These are phyloP conservation scores for Cydia pomonella DNA, from an alignment of 1,140 invertebrate species.

Conservation along the genomic window DNA sequence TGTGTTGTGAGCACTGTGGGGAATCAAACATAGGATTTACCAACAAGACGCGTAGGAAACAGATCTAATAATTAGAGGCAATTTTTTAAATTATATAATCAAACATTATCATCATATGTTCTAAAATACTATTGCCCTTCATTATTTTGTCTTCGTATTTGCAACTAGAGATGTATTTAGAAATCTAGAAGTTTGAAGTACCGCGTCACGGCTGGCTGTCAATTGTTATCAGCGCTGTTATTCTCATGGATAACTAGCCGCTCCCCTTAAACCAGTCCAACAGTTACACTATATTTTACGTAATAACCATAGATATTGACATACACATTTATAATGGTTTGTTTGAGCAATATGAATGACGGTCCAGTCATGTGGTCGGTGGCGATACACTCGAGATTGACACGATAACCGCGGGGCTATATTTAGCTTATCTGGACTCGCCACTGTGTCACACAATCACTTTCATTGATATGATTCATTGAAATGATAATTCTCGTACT, in stretches of 20 bases:
- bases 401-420: conserved; percentile 21
- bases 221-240: neutral
- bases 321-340: neutral
- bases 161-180: neutral
- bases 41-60: no score
- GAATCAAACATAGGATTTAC: no score
- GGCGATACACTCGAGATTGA: conserved; percentile 22
- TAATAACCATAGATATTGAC: neutral
- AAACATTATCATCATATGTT: no score
- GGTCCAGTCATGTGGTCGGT: conserved; percentile 20
- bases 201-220: neutral
- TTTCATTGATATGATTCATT: conserved; percentile 28
- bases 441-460: conserved; percentile 6
- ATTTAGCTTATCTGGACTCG: conserved; percentile 20
- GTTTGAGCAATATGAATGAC: neutral
- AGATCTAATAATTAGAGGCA: no score
- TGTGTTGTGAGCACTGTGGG: no score
- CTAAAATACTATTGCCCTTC: neutral
- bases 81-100: no score
- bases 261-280: neutral
- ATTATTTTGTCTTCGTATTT: neutral
- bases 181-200: neutral
- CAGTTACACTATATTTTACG: neutral
- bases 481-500: neutral
- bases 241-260: neutral